Percentiles rank a stretch among this genome's conserved stretches.
These are phyloP conservation scores for Equus przewalskii DNA, from an alignment of 2,113 vertebrate genomes.

Conservation along the genomic window DNA sequence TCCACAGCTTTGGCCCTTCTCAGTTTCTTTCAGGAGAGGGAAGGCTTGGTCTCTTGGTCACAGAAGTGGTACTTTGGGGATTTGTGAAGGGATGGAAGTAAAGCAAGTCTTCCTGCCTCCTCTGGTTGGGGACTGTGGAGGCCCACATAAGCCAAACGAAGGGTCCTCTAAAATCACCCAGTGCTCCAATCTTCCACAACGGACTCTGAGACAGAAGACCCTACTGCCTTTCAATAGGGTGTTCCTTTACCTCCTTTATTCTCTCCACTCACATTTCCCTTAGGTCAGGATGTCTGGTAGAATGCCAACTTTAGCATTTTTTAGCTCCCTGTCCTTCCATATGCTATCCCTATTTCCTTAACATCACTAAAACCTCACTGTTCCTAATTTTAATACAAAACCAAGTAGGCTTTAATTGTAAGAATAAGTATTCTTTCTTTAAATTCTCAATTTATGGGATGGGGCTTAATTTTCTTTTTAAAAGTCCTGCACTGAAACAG, in stretches of 20 bases:
- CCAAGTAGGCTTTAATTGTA: slow-evolving; percentile 76
- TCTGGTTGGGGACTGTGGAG: neutral
- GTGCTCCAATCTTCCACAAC: neutral
- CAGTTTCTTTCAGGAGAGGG: neutral
- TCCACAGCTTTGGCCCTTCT: neutral
- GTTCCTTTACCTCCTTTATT: neutral
- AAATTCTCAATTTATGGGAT: slow-evolving; percentile 72
- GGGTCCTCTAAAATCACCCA: neutral
- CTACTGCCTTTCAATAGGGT: neutral
- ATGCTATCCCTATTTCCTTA: neutral
- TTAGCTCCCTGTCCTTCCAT: neutral
- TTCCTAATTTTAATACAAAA: slow-evolving; percentile 78
- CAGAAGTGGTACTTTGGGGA: neutral
- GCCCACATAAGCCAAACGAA: neutral
- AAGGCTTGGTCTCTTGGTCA: neutral
- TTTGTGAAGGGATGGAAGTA: neutral
- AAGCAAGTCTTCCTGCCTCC: neutral
- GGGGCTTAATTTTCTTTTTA: slow-evolving; percentile 75
- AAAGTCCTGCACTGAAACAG: slow-evolving; percentile 71
- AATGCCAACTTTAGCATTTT: neutral
- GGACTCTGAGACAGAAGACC: neutral
- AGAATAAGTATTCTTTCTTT: slow-evolving; percentile 79
- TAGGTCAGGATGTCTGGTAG: neutral
- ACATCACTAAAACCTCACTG: neutral
- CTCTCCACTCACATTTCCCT: neutral